Conservation (phyloP, 2,888 invertebrate species). For the Coelopa pilipes region DNA sequence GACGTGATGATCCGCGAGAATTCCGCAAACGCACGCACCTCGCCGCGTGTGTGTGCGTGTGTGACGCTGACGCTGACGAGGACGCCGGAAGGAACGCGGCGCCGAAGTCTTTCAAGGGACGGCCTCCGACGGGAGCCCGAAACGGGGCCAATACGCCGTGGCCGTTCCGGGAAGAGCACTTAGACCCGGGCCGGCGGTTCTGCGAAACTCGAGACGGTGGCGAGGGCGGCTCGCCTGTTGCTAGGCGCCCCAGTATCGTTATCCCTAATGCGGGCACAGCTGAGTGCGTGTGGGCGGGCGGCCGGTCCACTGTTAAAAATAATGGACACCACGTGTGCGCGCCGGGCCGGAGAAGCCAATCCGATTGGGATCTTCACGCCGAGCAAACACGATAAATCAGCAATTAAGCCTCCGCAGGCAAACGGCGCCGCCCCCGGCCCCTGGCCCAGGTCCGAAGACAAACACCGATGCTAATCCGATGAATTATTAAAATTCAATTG, state of each 20-base stretch:
- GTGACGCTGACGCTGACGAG: background rate
- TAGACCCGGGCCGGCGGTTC: background rate
- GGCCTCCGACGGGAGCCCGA: too few species aligned
- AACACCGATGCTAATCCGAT: constrained; percentile 12
- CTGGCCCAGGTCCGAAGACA: constrained; percentile 3
- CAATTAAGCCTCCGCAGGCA: constrained; percentile 29
- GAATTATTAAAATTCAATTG: constrained; percentile 31
- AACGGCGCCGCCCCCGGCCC: background rate
- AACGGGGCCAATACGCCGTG: too few species aligned
- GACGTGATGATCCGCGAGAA: constrained; percentile 12
- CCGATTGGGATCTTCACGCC: background rate
- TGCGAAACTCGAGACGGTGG: background rate
- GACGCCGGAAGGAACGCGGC: too few species aligned
- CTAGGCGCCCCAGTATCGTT: background rate
- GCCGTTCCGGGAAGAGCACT: background rate
- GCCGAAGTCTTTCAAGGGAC: too few species aligned
- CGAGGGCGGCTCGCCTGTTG: background rate
- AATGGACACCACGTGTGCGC: too few species aligned
- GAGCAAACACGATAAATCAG: constrained; percentile 18
- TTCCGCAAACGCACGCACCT: constrained; percentile 13
- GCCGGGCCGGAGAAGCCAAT: too few species aligned
- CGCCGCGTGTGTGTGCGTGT: background rate
- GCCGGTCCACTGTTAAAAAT: too few species aligned
- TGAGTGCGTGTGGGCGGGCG: background rate
- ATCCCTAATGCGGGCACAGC: background rate